Evolutionary conservation across 2,113 vertebrate genomes (phyloP).

Genomic region (Oreotrochilus melanogaster): DNA sequence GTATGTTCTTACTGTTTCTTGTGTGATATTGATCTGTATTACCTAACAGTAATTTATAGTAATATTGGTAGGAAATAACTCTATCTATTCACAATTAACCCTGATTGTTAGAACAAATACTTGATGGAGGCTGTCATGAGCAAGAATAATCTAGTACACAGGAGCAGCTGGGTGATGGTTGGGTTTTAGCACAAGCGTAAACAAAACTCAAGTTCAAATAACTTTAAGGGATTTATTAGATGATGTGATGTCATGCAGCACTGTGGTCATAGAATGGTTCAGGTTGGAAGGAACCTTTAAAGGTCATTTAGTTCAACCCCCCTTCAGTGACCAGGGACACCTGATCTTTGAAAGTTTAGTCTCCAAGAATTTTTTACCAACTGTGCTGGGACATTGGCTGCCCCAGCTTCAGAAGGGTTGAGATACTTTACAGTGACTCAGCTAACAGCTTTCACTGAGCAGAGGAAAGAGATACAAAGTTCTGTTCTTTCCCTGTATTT

Average conservation of each 20-base stretch:
- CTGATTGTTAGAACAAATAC: neutral
- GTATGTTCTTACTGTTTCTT: neutral
- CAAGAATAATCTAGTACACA: neutral
- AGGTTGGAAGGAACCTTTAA: too few relatives aligned
- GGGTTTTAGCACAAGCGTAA: neutral
- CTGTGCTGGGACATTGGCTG: neutral
- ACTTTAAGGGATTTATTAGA: neutral
- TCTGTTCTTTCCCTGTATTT: neutral
- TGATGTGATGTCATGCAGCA: neutral
- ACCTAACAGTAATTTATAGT: neutral
- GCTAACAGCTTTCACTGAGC: neutral
- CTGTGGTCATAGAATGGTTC: neutral
- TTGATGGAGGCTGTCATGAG: neutral
- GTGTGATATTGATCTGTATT: neutral
- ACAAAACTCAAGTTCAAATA: accelerated
- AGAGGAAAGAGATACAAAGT: neutral
- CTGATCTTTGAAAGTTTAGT: neutral
- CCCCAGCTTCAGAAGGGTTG: neutral
- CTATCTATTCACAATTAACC: neutral
- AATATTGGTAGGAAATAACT: neutral
- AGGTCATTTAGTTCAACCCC: too few relatives aligned
- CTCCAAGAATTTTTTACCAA: neutral
- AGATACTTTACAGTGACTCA: neutral
- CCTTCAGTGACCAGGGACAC: too few relatives aligned
- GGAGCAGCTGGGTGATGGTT: neutral